Evolutionary conservation across 2,797 vertebrate genomes (phyloP).

Genomic region (Sebastes trivittatus): DNA sequence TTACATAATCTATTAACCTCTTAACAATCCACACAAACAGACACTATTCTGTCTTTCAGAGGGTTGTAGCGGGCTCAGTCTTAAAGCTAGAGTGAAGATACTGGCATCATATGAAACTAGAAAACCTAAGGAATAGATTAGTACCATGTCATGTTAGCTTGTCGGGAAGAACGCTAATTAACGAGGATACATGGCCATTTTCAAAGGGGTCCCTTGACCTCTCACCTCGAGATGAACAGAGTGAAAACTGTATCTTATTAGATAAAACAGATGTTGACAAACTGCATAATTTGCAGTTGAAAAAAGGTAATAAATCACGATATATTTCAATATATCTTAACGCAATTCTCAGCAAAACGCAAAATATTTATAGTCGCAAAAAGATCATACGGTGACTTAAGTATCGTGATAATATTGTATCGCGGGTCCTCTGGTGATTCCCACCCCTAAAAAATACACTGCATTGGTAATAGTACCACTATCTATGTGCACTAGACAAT

Average conservation of each 20-base stretch:
- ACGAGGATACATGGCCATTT: background rate
- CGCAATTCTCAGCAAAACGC: background rate
- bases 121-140: too few relatives aligned
- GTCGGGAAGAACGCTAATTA: background rate
- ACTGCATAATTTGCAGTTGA: background rate
- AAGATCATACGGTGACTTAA: accelerated
- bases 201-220: background rate
- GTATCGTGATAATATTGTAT: background rate
- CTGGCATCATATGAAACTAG: too few relatives aligned
- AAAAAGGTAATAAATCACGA: background rate
- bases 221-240: background rate
- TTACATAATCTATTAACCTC: too few relatives aligned
- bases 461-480: conserved; percentile 13
- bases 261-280: background rate
- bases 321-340: background rate
- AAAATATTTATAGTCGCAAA: background rate
- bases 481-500: conserved; percentile 38
- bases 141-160: background rate
- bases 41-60: too few relatives aligned
- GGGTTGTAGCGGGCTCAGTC: too few relatives aligned
- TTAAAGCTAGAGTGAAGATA: too few relatives aligned
- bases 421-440: background rate
- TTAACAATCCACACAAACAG: too few relatives aligned
- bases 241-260: background rate
- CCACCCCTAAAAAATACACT: background rate